phyloP scores from a whole-genome alignment of 2,797 vertebrate species.

The Sparidentex hasta region DNA sequence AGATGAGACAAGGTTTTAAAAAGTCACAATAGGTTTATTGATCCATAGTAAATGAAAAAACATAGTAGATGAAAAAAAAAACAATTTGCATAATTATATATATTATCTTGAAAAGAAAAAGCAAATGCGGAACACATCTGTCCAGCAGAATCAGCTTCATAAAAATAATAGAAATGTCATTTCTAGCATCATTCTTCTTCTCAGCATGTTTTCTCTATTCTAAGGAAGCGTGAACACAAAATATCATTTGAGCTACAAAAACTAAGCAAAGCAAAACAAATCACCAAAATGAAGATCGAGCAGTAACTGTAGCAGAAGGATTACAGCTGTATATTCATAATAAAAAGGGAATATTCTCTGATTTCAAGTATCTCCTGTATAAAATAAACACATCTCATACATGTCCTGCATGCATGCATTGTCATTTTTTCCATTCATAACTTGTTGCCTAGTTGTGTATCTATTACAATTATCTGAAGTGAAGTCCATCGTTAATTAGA shows the following conservation, averaged over 20 bases:
- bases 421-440: slow-evolving; percentile 64
- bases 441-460: slow-evolving; percentile 47
- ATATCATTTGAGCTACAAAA: slow-evolving; percentile 63
- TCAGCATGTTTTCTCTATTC: slow-evolving; percentile 63
- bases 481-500: slow-evolving; percentile 40
- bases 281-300: slow-evolving; percentile 67
- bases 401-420: slow-evolving; percentile 99
- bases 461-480: slow-evolving; percentile 59
- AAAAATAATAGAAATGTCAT: slow-evolving; percentile 83
- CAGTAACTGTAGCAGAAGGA: slow-evolving; percentile 62
- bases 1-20: slow-evolving; percentile 74
- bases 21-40: slow-evolving; percentile 84
- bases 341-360: slow-evolving; percentile 76
- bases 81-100: slow-evolving; percentile 88
- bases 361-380: slow-evolving; percentile 88
- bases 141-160: slow-evolving; percentile 93
- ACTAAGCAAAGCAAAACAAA: slow-evolving; percentile 73
- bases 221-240: slow-evolving; percentile 82
- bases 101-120: slow-evolving; percentile 76
- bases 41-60: slow-evolving; percentile 79
- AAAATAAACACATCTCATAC: slow-evolving; percentile 95
- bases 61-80: slow-evolving; percentile 71
- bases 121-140: slow-evolving; percentile 90
- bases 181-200: slow-evolving; percentile 66
- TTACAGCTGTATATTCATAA: slow-evolving; percentile 47